phyloP scores from a whole-genome alignment of 1,140 invertebrate genomes.

The Drosophila suzukii region DNA sequence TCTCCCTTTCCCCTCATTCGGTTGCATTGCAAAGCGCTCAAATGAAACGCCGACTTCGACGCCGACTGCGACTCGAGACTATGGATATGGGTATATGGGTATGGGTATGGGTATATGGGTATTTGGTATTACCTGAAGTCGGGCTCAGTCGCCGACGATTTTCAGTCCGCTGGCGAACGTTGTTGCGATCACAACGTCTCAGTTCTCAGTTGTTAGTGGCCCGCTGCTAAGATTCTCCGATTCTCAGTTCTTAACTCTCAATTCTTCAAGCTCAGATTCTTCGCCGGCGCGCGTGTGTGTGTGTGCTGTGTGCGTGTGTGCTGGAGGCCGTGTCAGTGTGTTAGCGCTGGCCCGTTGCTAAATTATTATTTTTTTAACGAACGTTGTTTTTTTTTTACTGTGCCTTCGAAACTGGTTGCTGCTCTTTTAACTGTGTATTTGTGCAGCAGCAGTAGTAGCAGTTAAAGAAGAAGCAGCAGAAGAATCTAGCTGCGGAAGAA shows the following conservation, averaged over 20 bases:
- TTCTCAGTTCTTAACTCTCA: constrained; percentile 17
- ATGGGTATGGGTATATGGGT: constrained; percentile 3
- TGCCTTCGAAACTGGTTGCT: constrained; percentile 72
- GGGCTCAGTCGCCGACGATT: constrained; percentile 13
- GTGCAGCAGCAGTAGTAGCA: constrained; percentile 55
- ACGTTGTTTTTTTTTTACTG: constrained; percentile 72
- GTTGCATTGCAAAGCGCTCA: constrained; percentile 29
- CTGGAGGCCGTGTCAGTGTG: constrained; percentile 27
- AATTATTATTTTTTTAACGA: constrained; percentile 70
- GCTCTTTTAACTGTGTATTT: constrained; percentile 37
- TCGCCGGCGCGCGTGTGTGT: constrained; percentile 17
- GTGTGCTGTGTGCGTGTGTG: constrained; percentile 17
- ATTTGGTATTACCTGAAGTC: constrained; percentile 54
- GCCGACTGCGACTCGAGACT: constrained; percentile 8
- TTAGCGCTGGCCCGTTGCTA: constrained; percentile 64
- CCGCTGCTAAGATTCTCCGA: constrained; percentile 23
- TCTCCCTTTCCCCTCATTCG: constrained; percentile 7
- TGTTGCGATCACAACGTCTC: constrained; percentile 64
- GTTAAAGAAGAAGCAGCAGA: constrained; percentile 43
- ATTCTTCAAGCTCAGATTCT: constrained; percentile 36
- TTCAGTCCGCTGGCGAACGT: constrained; percentile 72
- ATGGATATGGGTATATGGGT: not conserved
- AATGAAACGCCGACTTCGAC: constrained; percentile 17
- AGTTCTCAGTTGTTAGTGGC: constrained; percentile 3
- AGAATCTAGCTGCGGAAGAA: constrained; percentile 39